Percentiles rank a stretch among this genome's conserved stretches.
These are phyloP conservation scores for Xyliphius kryptos DNA, from an alignment of 2,113 vertebrate genomes.

Conservation along the genomic window DNA sequence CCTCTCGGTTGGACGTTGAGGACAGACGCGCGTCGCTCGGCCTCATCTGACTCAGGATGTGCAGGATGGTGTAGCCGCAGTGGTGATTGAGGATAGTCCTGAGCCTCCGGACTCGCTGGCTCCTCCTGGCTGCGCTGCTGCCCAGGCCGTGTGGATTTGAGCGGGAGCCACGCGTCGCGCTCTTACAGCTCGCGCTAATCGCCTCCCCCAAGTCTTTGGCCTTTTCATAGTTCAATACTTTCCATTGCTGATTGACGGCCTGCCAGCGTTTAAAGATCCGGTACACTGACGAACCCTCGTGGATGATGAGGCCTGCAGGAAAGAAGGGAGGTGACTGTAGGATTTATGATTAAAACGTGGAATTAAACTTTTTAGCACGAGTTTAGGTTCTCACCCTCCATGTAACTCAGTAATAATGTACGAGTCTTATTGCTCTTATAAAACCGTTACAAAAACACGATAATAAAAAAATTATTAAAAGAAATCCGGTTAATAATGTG, in stretches of 20 bases:
- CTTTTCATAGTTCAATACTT: constrained; percentile 91
- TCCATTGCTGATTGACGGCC: constrained; percentile 93
- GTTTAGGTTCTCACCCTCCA: no score
- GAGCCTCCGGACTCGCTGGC: constrained; percentile 73
- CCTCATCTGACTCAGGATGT: constrained; percentile 87
- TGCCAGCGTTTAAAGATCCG: constrained; percentile 93
- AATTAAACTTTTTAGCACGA: no score
- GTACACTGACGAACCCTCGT: constrained; percentile 88
- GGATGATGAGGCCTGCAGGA: constrained; percentile 78
- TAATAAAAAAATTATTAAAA: no score
- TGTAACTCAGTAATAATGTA: no score
- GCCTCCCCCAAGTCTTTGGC: constrained; percentile 85
- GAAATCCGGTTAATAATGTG: no score
- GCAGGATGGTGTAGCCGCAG: constrained; percentile 89
- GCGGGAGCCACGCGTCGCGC: constrained; percentile 67
- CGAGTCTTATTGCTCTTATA: no score
- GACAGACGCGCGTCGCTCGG: constrained; percentile 76
- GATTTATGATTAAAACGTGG: no score
- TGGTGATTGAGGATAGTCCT: constrained; percentile 91
- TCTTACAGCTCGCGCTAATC: constrained; percentile 68
- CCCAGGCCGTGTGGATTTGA: constrained; percentile 65
- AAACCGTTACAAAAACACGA: no score
- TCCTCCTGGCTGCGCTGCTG: constrained; percentile 62
- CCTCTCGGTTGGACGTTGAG: constrained; percentile 76
- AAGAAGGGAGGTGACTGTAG: not conserved